Evolutionary conservation across 2,797 vertebrate species (phyloP), one percentile per base, ranked within the genome.

Genomic region (Podargus strigoides): DNA sequence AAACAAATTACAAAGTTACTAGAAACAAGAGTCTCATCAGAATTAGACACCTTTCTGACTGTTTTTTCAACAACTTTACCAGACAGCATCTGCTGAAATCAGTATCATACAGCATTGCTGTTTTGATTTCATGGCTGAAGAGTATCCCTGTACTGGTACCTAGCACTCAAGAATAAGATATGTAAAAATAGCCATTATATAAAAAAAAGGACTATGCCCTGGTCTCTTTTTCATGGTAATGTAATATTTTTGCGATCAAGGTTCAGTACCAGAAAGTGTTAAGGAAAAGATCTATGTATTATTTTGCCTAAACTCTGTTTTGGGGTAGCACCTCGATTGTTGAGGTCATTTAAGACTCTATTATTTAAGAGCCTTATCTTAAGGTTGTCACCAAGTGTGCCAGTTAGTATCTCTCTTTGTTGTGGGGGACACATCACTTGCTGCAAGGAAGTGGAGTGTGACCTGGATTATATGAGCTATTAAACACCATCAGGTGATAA

Each of bases 1-100:
- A 79, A 92, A 91, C 32, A 89, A 95, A 92, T 64, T 52, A 56
- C 56, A 63, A 62, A 85, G 73, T 92, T 87, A 92, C 62, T 59
- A 74, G 73, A 80, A 95, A 83, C 52, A 85, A 68, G 24, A 64
- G 34, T 39, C 18, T 94, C 64, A 92, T 62, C 32, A 63, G n/a
- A 78, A 83, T n/a, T n/a, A 94, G 30, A 34, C 32, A 81, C n/a
- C 28, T 62, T 83, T 95, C 64, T 78, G 63, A 52, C 28, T 62
- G 23, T 7, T 60, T 91, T 36, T 64, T 7, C 13, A 44, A 15
- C 21, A 56, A 26, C n/a, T 72, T 68, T 84, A 59, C 24, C 21
- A 46, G 26, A 10, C 18, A 75, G 14, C 6, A 21, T 59, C 30
- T 77, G 42, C 62, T 77, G 58, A 83, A 94, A 70, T 21, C 24